Evolutionary conservation across 1,140 invertebrate species (phyloP).

Genomic region (Hyposmocoma kahamanoa): DNA sequence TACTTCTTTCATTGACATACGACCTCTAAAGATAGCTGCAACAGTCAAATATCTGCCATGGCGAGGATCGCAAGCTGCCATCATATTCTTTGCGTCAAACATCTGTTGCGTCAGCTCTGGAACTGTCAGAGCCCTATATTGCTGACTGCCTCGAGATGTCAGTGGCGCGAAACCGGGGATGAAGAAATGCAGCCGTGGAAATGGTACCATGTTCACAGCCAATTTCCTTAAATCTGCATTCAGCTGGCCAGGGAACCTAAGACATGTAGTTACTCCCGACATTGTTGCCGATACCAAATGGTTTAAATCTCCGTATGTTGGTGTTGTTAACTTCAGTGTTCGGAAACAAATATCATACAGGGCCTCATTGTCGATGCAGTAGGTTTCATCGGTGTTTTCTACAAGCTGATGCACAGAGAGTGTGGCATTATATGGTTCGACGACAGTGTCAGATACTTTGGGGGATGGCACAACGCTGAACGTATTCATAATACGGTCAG

Average conservation of each 20-base stretch:
- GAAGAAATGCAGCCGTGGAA: constrained; percentile 95
- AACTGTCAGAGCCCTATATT: constrained; percentile 87
- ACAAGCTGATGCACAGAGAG: constrained; percentile 85
- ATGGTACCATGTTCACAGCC: constrained; percentile 95
- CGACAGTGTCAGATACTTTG: constrained; percentile 85
- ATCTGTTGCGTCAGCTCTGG: constrained; percentile 94
- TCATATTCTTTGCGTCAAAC: constrained; percentile 96
- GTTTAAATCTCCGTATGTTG: constrained; percentile 85
- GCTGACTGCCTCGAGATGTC: constrained; percentile 88
- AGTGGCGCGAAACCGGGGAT: constrained; percentile 95
- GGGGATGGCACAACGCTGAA: constrained; percentile 89
- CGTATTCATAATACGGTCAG: constrained; percentile 87
- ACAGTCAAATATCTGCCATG: constrained; percentile 93
- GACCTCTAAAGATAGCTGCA: constrained; percentile 92
- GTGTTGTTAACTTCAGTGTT: constrained; percentile 82
- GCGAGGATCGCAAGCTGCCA: constrained; percentile 95
- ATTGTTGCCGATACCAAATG: constrained; percentile 83
- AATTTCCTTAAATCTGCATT: constrained; percentile 91
- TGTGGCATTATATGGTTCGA: constrained; percentile 87
- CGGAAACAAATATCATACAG: constrained; percentile 83
- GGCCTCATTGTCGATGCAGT: constrained; percentile 85
- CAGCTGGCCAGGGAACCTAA: constrained; percentile 86
- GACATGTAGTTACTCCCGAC: constrained; percentile 86
- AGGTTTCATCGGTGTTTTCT: constrained; percentile 86
- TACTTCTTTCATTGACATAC: constrained; percentile 95